Evolutionary conservation across 2,888 invertebrate species (phyloP), one percentile per base, ranked within the genome.

Genomic region (Caenorhabditis japonica): DNA sequence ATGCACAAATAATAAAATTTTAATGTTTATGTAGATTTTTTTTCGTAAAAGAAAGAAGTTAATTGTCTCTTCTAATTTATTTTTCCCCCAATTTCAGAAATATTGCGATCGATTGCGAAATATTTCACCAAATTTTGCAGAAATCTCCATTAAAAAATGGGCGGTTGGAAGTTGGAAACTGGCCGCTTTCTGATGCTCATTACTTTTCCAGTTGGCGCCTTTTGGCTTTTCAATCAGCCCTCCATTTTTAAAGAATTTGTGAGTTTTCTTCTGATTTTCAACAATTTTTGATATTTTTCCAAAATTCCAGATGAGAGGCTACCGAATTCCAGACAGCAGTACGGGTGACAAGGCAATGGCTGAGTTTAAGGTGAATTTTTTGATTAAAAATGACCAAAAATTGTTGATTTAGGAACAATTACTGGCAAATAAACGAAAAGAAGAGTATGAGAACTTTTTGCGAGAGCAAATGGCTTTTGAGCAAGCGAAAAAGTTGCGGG

Each of bases 211-310:
- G 85, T 85, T 46, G 85, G 77, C 23, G 82, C 85, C 4, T 85
- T 85, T 62, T 85, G 83, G 83, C 60, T 80, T 33, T 85, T 84
- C 75, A 85, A 85, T 74, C 85, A 85, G 56, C 83, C 85, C 17
- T 51, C 73, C 3, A 76, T 85, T 58, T 85, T 84, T 73, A 81
- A 84, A 46, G 70, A 79, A 46, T 83, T 84, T 72, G 85, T 85
- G 46, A 76, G 81, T 76, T 55, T 52, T 44, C 27, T 46, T 43
- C 23, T 43, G 21, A n/a, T 46, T 46, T 17, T 13, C 13, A 36
- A 38, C 17, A 51, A 30, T 38, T n/a, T 36, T 23, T 25, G 10
- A 30, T 30, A 30, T 30, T 19, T 21, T 19, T 44, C 21, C 19
- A 15, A 12, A 19, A 17, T 75, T 84, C 36, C 59, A 85, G 85